Base-by-base conservation (phyloP, 2,888 invertebrate genomes). In the Phorcus lineatus region DNA sequence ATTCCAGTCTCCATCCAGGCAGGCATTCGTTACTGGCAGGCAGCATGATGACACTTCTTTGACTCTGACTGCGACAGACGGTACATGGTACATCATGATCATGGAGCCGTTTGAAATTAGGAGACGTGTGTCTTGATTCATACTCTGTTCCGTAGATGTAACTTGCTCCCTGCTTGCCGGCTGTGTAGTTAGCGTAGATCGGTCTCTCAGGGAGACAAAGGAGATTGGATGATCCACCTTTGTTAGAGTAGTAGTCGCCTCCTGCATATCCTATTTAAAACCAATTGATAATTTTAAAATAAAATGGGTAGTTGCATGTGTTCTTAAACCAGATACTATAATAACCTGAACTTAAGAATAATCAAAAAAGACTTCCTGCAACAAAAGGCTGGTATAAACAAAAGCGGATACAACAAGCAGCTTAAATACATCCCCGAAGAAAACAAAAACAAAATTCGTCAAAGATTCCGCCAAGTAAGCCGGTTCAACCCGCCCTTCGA, bases 21-120 rank as follows among this genome's bases (percentile, higher is more conserved):
- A 62, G 67, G 75, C 85, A 85, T 19, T 78, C 66, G 28, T 75
- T 79, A 24, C 74, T 79, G 52, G 81, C 85, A 13, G 83, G 83
- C 17, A 85, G 62, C 83, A 83, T 83, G 6, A 85, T 53, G 55
- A 57, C 67, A 24, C 77, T 75, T n/a, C 54, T 47, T 52, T 81
- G 67, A 22, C 77, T 76, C 3, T 52, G 54, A 11, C 74, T 47
- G 62, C 78, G 36, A 28, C 85, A 83, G 13, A 82, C 83, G n/a
- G 82, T 80, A 74, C 85, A 85, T 13, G 83, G 83, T 17, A 85
- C 81, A 54, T 85, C 80, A 9, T 81, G 81, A 67, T 85, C 74
- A 22, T 78, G 74, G 17, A 83, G 57, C 1, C 40, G 22, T 76
- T 81, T 78, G 16, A 75, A 13, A 28, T 31, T 31, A 3, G 36